Evolutionary conservation across 2,797 vertebrate species (phyloP), one percentile per base, ranked within the genome.

Genomic region (Pipistrellus pygmaeus): DNA sequence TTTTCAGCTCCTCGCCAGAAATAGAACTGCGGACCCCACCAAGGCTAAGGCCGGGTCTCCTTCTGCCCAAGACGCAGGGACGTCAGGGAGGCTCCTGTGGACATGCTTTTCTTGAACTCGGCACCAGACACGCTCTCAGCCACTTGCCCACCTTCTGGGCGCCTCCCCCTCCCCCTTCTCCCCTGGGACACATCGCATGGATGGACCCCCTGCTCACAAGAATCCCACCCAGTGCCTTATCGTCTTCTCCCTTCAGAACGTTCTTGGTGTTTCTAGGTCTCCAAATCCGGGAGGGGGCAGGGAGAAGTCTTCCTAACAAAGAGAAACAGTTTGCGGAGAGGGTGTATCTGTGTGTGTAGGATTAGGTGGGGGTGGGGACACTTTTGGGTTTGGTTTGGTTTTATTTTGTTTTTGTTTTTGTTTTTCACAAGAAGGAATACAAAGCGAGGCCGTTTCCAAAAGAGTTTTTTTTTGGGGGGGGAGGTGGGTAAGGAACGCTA

Each of bases 1-100:
- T 87, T 94, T 83, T 95, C 81, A 91, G 75, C 89, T 84, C 90
- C 23, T 82, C 71, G 23, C 48, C 68, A 95, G 92, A 97, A 96
- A 93, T 1, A 83, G 25, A 44, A 90, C 73, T 64, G 15, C 21
- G 91, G 92, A 69, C 53, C 76, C 80, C 44, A 88, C 82, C 81
- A 32, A 95, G 88, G 92, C 94, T 57, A 81, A 96, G 18, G 46
- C 32, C 25, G 3, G 90, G 83, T 86, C 55, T 89, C 53, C 57
- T 78, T 60, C 71, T 41, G 51, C 64, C 75, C 44, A 44, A 83
- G 75, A 44, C 30, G 6, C 15, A 21, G 57, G 71, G 30, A 32
- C 30, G 17, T 5, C 30, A 73, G 46, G 66, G 64, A 55, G 38
- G 69, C 66, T 55, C 38, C n/a, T 23, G 64, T 41, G 62, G 38